Conservation (phyloP, 2,113 vertebrate species). For the Cisticola juncidis region DNA sequence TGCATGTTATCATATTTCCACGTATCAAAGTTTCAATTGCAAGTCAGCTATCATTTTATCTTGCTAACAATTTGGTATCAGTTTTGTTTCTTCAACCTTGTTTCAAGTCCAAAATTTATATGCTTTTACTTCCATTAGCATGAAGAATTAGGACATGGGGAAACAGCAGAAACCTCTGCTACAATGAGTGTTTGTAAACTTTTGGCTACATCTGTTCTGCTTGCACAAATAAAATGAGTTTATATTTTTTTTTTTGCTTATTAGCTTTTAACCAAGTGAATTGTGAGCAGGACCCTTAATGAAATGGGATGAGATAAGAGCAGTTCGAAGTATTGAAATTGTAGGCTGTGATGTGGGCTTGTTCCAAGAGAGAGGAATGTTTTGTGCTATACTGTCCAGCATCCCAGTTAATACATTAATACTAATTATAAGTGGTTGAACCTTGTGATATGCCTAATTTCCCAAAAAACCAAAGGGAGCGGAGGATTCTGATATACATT, state of each 20-base stretch:
- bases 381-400: not conserved
- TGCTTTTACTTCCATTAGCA: not conserved
- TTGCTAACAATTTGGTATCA: not conserved
- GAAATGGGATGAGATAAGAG: not conserved
- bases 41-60: not conserved
- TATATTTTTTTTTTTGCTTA: not conserved
- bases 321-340: not conserved
- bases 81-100: not conserved
- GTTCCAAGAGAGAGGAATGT: not conserved
- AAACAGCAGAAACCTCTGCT: not conserved
- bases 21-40: not conserved
- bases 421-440: not conserved
- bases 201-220: not conserved
- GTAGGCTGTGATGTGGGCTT: not conserved
- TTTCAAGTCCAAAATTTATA: not conserved
- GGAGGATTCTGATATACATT: not conserved
- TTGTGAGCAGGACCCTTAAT: not conserved
- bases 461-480: not conserved
- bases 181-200: not conserved
- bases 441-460: not conserved
- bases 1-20: not conserved
- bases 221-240: not conserved
- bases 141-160: not conserved
- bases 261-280: not conserved
- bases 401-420: not conserved